A percentile compares a stretch with the other conserved stretches of the same genome.
Conservation (phyloP, 2,797 vertebrate genomes). For the Phaenicophaeus curvirostris region DNA sequence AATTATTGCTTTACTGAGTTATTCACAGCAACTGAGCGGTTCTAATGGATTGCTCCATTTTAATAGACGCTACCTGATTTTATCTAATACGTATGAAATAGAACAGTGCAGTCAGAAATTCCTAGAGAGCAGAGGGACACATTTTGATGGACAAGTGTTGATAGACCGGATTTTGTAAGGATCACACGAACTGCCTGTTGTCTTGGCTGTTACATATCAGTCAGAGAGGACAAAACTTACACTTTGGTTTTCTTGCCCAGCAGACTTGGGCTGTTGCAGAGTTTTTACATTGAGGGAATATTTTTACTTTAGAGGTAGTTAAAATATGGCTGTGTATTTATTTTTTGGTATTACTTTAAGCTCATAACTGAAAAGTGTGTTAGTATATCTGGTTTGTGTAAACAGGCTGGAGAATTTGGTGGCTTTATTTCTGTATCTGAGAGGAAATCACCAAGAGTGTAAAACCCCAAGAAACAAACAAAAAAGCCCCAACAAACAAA, state of each 20-base stretch:
- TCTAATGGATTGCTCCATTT: not conserved
- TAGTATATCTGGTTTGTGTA: not conserved
- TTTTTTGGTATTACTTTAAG: not conserved
- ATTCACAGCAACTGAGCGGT: not conserved
- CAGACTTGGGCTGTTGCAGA: not conserved
- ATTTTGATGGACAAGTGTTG: not conserved
- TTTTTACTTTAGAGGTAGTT: not conserved
- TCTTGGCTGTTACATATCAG: not conserved
- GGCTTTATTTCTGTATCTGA: not conserved
- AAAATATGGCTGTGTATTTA: not conserved
- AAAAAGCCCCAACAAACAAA: not conserved
- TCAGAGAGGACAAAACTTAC: not conserved
- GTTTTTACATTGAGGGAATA: not conserved
- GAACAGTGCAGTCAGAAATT: not conserved
- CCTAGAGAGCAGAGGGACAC: not conserved
- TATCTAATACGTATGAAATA: accelerated
- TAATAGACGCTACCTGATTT: not conserved
- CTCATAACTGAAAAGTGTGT: not conserved
- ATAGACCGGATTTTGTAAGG: not conserved
- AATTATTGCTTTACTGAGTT: not conserved
- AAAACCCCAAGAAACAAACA: not conserved
- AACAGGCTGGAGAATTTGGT: not conserved
- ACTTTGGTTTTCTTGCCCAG: not conserved
- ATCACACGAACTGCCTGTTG: not conserved
- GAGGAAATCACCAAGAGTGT: not conserved